A percentile compares a stretch with the other conserved stretches of the same genome.
Evolutionary conservation across 2,888 invertebrate genomes (phyloP).

Genomic region (Metacarcinus magister): DNA sequence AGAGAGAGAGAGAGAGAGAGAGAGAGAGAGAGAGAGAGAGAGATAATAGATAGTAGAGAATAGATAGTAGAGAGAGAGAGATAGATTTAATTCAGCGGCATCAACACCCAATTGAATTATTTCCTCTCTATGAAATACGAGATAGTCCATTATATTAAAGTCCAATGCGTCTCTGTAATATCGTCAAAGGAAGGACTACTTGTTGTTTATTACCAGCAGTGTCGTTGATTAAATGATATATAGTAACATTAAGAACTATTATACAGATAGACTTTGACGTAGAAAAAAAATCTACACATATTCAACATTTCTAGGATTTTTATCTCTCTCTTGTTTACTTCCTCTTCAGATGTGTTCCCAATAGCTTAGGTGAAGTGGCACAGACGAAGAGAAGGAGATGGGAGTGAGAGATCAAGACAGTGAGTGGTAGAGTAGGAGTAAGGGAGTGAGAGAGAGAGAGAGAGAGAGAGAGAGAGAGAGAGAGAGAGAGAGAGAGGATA

Average conservation of each 20-base stretch:
- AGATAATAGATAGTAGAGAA: too few relatives aligned
- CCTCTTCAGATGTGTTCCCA: background rate
- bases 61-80: background rate
- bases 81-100: background rate
- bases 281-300: background rate
- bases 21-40: background rate
- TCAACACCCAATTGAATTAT: background rate
- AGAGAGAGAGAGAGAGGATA: too few relatives aligned
- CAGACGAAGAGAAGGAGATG: background rate
- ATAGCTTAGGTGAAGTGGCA: background rate
- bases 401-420: background rate
- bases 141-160: background rate
- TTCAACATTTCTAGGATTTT: background rate
- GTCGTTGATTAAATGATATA: too few relatives aligned
- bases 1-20: too few relatives aligned
- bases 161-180: background rate
- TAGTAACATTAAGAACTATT: too few relatives aligned
- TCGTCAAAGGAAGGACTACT: too few relatives aligned
- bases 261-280: too few relatives aligned
- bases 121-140: constrained; percentile 8
- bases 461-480: too few relatives aligned
- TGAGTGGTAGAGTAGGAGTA: background rate
- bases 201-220: too few relatives aligned
- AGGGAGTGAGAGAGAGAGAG: background rate
- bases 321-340: background rate